Evolutionary conservation across 2,888 invertebrate species (phyloP).

Genomic region (Azorinus chamasolen): DNA sequence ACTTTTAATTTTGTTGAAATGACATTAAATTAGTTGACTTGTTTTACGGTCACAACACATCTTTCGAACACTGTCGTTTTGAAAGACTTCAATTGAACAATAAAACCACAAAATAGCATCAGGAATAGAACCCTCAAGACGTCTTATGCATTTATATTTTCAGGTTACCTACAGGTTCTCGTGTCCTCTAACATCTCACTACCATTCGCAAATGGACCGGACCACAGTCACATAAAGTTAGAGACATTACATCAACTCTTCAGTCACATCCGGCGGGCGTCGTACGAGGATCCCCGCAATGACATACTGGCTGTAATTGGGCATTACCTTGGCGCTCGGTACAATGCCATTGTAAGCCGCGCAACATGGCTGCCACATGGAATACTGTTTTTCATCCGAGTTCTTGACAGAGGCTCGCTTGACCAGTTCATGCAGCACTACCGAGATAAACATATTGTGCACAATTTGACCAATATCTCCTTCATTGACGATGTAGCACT

Average conservation of each 20-base stretch:
- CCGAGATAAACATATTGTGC: slow-evolving; percentile 21
- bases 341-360: slow-evolving; percentile 40
- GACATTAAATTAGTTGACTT: too few species aligned
- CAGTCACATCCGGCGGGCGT: slow-evolving; percentile 33
- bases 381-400: slow-evolving; percentile 35
- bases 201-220: background rate
- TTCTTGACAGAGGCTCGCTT: slow-evolving; percentile 11
- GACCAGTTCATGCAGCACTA: slow-evolving; percentile 37
- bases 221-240: background rate
- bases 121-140: too few species aligned
- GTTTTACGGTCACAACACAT: too few species aligned
- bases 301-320: slow-evolving; percentile 25
- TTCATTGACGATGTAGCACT: slow-evolving; percentile 50
- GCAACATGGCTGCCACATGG: slow-evolving; percentile 49
- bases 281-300: slow-evolving; percentile 17
- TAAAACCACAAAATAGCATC: too few species aligned
- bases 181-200: slow-evolving; percentile 44
- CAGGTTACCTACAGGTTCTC: slow-evolving; percentile 24
- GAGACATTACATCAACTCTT: slow-evolving; percentile 46
- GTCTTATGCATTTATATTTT: background rate
- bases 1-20: too few species aligned
- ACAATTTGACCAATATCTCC: slow-evolving; percentile 35
- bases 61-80: too few species aligned
- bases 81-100: too few species aligned
- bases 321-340: slow-evolving; percentile 28